A percentile compares a stretch with the other conserved stretches of the same genome.
Conservation (phyloP, 2,797 vertebrate species). For the Eidolon dupreanum region DNA sequence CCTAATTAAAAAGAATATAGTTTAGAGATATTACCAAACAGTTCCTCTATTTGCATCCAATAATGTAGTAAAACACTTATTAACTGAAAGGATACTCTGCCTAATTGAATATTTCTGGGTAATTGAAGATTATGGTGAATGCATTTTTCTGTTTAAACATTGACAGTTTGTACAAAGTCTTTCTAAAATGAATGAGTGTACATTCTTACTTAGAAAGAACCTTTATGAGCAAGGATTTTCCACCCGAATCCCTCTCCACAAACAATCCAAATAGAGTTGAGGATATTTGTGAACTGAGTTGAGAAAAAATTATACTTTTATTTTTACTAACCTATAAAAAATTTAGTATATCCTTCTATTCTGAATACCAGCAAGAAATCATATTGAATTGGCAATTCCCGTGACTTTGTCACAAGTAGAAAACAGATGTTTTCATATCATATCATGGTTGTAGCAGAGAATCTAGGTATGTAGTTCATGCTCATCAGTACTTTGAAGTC, state of each 20-base stretch:
- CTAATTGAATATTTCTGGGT: not conserved
- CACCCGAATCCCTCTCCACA: not conserved
- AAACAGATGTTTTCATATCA: not conserved
- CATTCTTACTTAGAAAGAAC: not conserved
- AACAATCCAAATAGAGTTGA: not conserved
- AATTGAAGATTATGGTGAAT: not conserved
- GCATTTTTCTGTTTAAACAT: constrained; percentile 29
- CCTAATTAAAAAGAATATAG: not conserved
- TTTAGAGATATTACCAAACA: not conserved
- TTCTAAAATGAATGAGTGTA: not conserved
- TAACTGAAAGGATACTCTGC: not conserved
- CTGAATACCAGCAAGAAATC: not conserved
- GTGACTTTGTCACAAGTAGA: not conserved
- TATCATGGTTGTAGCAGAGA: not conserved
- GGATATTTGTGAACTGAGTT: not conserved
- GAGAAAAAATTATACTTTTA: not conserved
- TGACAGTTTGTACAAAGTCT: not conserved
- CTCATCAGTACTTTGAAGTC: not conserved
- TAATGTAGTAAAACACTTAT: not conserved
- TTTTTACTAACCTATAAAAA: not conserved
- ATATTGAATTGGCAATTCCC: not conserved
- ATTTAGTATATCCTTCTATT: not conserved
- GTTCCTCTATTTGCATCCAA: not conserved
- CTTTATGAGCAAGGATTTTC: not conserved
- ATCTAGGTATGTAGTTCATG: not conserved